Conservation (phyloP, 2,113 vertebrate species). For the Benitochromis conjunctus region DNA sequence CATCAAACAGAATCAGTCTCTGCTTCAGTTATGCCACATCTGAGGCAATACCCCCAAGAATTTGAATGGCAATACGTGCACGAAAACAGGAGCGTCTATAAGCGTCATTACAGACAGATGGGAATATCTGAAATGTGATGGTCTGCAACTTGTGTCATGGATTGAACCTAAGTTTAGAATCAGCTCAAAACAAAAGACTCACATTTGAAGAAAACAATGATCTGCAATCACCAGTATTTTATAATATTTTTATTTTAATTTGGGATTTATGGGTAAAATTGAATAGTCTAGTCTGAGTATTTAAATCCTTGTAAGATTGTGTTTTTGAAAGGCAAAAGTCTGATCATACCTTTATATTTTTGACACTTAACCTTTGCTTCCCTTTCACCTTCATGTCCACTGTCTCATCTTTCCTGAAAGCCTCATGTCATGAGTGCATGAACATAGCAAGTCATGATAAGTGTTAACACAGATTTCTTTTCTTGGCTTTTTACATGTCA, state of each 20-base stretch:
- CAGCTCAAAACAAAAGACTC: background rate
- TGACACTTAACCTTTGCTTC: background rate
- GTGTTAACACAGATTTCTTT: background rate
- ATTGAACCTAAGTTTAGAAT: background rate
- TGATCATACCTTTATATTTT: background rate
- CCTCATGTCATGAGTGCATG: background rate
- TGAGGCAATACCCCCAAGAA: background rate
- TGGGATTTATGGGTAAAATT: background rate
- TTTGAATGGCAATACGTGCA: background rate
- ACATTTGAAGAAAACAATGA: background rate
- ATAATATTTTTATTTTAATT: background rate
- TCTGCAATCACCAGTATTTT: background rate
- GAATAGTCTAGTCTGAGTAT: background rate
- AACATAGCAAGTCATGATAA: background rate
- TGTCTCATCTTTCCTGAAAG: background rate
- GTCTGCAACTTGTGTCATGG: background rate
- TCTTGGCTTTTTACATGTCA: background rate
- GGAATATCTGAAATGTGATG: background rate
- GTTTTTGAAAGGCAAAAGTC: background rate
- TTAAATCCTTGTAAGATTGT: background rate
- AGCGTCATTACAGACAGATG: background rate
- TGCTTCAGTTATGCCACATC: accelerated
- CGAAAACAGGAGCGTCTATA: background rate
- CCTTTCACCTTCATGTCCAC: background rate
- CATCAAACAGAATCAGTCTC: background rate